Evolutionary conservation across 1,140 invertebrate species (phyloP), one percentile per base, ranked within the genome.

Genomic region (Micrasema minimum): DNA sequence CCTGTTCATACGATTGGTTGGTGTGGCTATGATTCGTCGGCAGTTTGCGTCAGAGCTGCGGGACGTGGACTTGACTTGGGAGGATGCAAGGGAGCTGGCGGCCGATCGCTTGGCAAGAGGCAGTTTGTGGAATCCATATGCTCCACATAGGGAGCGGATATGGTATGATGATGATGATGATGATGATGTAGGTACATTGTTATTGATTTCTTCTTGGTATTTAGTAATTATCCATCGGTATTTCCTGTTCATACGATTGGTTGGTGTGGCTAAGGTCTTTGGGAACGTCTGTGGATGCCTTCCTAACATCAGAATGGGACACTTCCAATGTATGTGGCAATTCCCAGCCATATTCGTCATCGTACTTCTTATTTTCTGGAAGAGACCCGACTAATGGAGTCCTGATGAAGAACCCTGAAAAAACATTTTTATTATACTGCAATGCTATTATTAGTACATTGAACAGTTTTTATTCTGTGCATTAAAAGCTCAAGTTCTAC

Each of bases 321-420:
- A 26, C 23, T 45, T 35, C 55, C n/a, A 10, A 16, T 20, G 53
- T 45, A 37, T 71, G 72, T 37, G 87, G 86, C 67, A 87, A 78
- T 66, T 87, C 86, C 86, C 86, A 88, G 71, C 83, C 85, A 50
- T 83, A 72, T 74, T 86, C 84, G 72, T 88, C 87, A 75, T 86
- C 79, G 74, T 87, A 87, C 65, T 85, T 84, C 26, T 87, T 82
- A 18, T 82, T 77, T 69, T 84, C 82, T 57, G 83, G 79, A n/a
- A 88, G 76, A 38, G 82, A 80, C 12, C 80, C 79, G 69, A 88
- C 81, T 37, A 79, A 76, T 3, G 80, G 77, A 37, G 80, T 77
- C 69, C 81, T 84, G 16, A 85, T 76, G 2, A 86, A 75, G 22
- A 83, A 75, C 74, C 87, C 86, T 88, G 78, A 7, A 79, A 79